Evolutionary conservation across 2,113 vertebrate genomes (phyloP), one percentile per base, ranked within the genome.

Genomic region (human): DNA sequence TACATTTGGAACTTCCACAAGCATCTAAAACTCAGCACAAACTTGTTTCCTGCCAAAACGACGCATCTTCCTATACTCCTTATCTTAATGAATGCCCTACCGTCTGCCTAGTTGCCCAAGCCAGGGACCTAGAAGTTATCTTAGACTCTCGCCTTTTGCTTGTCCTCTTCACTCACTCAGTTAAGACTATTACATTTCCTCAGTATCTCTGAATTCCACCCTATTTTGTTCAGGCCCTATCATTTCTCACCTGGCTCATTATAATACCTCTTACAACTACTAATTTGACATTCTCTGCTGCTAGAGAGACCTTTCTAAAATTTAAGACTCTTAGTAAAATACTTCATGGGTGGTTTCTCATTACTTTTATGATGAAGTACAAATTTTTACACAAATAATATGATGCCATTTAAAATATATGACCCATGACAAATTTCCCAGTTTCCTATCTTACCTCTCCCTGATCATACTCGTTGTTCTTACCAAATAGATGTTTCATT

Each of bases 361-460:
- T 22, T 88, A 38, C 16, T 89, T 94, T 97, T 89, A 91, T 66
- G n/a, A 61, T 89, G 20, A 95, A 94, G 30, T 17, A 35, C 72
- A 97, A 66, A 59, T 27, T 81, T 90, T 94, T 73, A 52, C 12
- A 43, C 14, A 84, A 35, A 80, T n/a, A 92, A 22, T 79, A 68
- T 38, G 18, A 96, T 52, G 35, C 43, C 2, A 45, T 64, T 95
- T 86, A 78, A 83, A 80, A 98, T 89, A 35, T 94, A 85, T 35
- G 61, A 55, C 1, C n/a, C 10, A 38, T 23, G 13, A 50, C 3
- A 48, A 64, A 68, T 32, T 70, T 84, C 30, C 25, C 23, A 76
- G 16, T 50, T 89, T 93, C 91, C 45, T 81, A 5, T 87, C 13
- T 7, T 79, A 45, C 1, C 22, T 38, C 9, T 43, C 8, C 10